Conservation (phyloP, 2,113 vertebrate species). For the Rhea americana region DNA sequence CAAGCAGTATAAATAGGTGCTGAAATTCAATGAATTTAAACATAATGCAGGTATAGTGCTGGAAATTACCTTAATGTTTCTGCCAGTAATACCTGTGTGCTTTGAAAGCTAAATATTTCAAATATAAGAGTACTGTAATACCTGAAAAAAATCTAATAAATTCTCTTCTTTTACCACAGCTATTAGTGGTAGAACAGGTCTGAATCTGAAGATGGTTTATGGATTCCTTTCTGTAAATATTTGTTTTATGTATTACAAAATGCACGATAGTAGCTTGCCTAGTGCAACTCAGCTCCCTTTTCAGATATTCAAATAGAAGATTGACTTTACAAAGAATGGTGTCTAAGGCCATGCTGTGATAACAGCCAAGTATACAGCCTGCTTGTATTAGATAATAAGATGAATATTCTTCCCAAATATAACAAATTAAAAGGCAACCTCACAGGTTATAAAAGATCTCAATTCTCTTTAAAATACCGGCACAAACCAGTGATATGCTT, state of each 20-base stretch:
- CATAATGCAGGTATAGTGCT: background rate
- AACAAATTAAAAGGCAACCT: slow-evolving; percentile 29
- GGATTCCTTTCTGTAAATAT: background rate
- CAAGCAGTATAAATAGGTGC: background rate
- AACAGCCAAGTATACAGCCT: background rate
- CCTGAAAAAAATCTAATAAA: background rate
- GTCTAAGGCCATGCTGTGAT: background rate
- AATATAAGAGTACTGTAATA: background rate
- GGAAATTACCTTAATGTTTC: background rate
- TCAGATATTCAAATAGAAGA: background rate
- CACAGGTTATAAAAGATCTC: background rate
- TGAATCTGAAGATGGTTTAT: background rate
- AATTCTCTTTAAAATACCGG: background rate
- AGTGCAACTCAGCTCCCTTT: background rate
- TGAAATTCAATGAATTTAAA: background rate
- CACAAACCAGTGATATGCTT: background rate
- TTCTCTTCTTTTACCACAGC: background rate
- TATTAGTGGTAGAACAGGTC: background rate
- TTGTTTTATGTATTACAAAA: background rate
- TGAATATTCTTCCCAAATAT: slow-evolving; percentile 14
- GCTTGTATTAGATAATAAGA: background rate
- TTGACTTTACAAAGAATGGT: background rate
- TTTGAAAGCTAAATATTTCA: background rate
- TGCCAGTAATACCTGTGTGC: background rate
- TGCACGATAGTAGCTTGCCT: background rate